Evolutionary conservation across 2,113 vertebrate species (phyloP).

Genomic region (Peromyscus polionotus): DNA sequence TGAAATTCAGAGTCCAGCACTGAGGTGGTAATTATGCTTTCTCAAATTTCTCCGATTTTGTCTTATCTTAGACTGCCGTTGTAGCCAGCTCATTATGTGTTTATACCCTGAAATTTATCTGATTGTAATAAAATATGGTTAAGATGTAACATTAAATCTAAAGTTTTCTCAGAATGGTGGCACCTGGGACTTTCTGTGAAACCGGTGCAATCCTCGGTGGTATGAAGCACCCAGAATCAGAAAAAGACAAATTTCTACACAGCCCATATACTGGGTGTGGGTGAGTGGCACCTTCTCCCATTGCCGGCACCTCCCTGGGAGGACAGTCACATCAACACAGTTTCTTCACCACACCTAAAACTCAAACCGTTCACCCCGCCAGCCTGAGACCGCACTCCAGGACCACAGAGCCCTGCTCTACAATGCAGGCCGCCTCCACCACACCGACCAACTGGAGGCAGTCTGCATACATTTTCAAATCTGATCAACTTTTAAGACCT

Average conservation of each 20-base stretch:
- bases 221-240: background rate
- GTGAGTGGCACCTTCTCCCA: background rate
- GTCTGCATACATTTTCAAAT: background rate
- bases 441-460: background rate
- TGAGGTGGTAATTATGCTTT: background rate
- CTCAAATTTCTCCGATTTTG: background rate
- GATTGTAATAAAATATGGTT: background rate
- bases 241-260: background rate
- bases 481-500: background rate
- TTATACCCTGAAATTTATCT: background rate
- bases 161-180: background rate
- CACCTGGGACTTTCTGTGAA: background rate
- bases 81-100: background rate
- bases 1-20: background rate
- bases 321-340: background rate
- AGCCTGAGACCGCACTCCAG: background rate
- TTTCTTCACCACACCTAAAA: background rate
- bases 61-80: background rate
- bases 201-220: background rate
- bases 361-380: background rate
- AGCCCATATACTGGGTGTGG: background rate
- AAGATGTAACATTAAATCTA: background rate
- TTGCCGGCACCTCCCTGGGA: background rate
- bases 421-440: background rate
- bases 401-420: background rate